These are phyloP conservation scores for Podiceps cristatus DNA, from an alignment of 2,113 vertebrate species.

Conservation along the genomic window DNA sequence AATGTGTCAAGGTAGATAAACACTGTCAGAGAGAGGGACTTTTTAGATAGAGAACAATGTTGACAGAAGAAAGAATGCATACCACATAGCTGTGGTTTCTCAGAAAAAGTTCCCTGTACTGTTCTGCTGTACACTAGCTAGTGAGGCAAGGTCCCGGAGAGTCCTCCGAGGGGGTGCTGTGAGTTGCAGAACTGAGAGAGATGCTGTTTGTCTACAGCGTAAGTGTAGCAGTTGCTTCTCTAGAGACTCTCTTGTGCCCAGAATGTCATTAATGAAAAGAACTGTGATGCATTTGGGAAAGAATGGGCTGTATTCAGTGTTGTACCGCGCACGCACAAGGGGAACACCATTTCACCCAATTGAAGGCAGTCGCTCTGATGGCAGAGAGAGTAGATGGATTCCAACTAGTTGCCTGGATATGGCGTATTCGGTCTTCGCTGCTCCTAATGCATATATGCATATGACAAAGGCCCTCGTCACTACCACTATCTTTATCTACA, in stretches of 20 bases:
- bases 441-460: neutral
- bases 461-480: neutral
- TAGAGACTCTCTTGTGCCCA: neutral
- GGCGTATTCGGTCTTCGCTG: neutral
- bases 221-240: neutral
- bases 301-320: neutral
- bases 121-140: neutral
- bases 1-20: neutral
- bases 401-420: neutral
- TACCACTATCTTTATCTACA: neutral
- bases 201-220: neutral
- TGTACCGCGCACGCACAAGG: rapidly evolving
- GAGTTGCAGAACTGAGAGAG: neutral
- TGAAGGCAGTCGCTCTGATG: neutral
- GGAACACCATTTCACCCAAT: neutral
- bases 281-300: neutral
- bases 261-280: neutral
- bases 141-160: too few relatives aligned
- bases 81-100: neutral
- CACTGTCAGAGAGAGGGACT: neutral
- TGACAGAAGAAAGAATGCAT: neutral
- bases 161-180: neutral
- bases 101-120: neutral
- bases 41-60: neutral
- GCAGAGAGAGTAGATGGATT: neutral